Evolutionary conservation across 2,797 vertebrate species (phyloP), one percentile per base, ranked within the genome.

Genomic region (Cephalopachus bancanus): DNA sequence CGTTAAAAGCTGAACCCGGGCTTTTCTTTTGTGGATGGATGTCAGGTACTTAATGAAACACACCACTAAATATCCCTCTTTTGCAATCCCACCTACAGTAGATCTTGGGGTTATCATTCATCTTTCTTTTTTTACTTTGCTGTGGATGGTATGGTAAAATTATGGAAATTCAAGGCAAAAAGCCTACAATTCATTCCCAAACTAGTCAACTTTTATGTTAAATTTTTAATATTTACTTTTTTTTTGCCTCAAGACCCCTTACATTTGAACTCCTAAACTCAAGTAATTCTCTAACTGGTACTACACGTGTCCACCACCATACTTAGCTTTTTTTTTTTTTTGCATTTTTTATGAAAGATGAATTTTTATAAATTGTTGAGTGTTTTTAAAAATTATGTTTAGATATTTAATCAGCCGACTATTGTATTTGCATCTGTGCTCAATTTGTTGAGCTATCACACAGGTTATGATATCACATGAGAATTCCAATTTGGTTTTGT

Each of bases 121-220:
- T 64, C 4, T 83, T 83, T 44, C 44, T 44, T 78, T 93, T 79
- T 89, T 85, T 88, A 33, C 51, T 72, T 78, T 95, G 5, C 55
- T 83, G 55, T 59, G 0, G 5, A 20, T 1, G 4, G 28, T n/a
- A 12, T 76, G 53, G 37, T 81, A 93, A 94, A 91, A 94, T 83
- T 91, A 89, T 2, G 79, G 44, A 95, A 83, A 72, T 79, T 1
- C 3, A 75, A 88, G n/a, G 7, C 22, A 69, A 53, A 89, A 51
- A 24, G 10, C 44, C 17, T 72, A 16, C 8, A 55, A 51, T 83
- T 84, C 3, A 11, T 72, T 76, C 15, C 28, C 14, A 65, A 79
- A n/a, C 44, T 90, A 86, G 33, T 64, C 33, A 8, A 14, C 30
- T 71, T 62, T 94, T 62, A 59, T 3, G 69, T 2, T 11, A 59